Percentiles rank a stretch among this genome's conserved stretches.
Evolutionary conservation across 2,797 vertebrate genomes (phyloP).

Genomic region (Gymnopithys bicolor): DNA sequence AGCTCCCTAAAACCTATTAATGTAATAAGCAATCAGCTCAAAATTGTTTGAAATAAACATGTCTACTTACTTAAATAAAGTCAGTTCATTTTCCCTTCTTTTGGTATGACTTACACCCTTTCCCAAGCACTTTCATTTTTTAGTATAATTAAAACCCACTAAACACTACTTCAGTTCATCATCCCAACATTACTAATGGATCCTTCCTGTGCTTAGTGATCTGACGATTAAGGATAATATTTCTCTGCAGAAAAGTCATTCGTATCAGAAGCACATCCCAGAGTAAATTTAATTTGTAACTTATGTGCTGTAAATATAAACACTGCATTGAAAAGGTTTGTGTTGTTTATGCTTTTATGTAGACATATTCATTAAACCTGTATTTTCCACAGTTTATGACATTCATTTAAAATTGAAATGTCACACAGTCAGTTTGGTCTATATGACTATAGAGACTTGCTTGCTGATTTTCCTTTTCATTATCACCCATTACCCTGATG

Average conservation of each 20-base stretch:
- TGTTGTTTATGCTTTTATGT: conserved; percentile 52
- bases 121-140: neutral
- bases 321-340: neutral
- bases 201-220: conserved; percentile 27
- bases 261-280: neutral
- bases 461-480: conserved; percentile 53
- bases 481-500: conserved; percentile 44
- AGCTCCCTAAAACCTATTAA: neutral
- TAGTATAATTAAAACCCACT: conserved; percentile 53
- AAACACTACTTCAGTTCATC: conserved; percentile 40
- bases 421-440: conserved; percentile 30
- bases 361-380: conserved; percentile 47
- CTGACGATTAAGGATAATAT: conserved; percentile 9
- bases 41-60: conserved; percentile 39
- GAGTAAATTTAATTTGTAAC: conserved; percentile 52
- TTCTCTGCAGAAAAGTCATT: conserved; percentile 47
- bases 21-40: neutral
- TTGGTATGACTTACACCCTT: conserved; percentile 4
- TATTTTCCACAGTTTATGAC: neutral
- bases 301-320: conserved; percentile 58
- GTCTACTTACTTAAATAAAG: conserved; percentile 36
- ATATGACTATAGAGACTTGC: conserved; percentile 23
- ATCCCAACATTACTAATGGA: conserved; percentile 4
- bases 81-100: conserved; percentile 17
- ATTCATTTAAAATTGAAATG: conserved; percentile 33